Conservation (phyloP, 2,113 vertebrate genomes). For the Heterotilapia buettikoferi region DNA sequence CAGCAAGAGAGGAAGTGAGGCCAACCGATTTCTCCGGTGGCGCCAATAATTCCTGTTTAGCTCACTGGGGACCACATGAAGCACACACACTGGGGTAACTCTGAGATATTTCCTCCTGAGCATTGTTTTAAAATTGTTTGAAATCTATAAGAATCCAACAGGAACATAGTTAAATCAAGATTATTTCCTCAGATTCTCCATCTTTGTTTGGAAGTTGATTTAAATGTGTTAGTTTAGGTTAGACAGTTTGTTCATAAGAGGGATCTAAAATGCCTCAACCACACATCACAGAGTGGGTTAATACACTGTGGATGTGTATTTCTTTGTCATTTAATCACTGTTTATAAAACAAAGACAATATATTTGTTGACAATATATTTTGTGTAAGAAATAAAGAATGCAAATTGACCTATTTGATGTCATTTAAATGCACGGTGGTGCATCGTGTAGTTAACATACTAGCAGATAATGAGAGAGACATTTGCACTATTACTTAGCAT, state of each 20-base stretch:
- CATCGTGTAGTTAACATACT: not conserved
- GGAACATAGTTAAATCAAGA: not conserved
- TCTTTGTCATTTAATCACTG: not conserved
- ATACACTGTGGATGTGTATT: not conserved
- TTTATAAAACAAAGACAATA: not conserved
- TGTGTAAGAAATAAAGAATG: not conserved
- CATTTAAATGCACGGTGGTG: not conserved
- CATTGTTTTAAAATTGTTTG: not conserved
- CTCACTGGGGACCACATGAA: not conserved
- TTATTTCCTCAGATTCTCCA: not conserved
- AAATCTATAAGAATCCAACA: not conserved
- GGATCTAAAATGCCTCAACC: not conserved
- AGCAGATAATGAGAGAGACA: not conserved
- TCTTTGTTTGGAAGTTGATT: not conserved
- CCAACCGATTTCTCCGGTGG: not conserved
- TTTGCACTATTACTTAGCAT: not conserved
- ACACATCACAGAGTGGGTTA: not conserved
- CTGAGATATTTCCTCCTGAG: not conserved
- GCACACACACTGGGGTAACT: not conserved
- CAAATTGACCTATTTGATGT: not conserved
- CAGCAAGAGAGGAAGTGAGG: not conserved
- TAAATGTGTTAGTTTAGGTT: not conserved
- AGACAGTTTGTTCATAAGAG: not conserved
- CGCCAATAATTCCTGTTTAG: not conserved
- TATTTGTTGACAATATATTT: not conserved